phyloP scores from a whole-genome alignment of 2,797 vertebrate genomes.

The Myiotriccus ornatus region DNA sequence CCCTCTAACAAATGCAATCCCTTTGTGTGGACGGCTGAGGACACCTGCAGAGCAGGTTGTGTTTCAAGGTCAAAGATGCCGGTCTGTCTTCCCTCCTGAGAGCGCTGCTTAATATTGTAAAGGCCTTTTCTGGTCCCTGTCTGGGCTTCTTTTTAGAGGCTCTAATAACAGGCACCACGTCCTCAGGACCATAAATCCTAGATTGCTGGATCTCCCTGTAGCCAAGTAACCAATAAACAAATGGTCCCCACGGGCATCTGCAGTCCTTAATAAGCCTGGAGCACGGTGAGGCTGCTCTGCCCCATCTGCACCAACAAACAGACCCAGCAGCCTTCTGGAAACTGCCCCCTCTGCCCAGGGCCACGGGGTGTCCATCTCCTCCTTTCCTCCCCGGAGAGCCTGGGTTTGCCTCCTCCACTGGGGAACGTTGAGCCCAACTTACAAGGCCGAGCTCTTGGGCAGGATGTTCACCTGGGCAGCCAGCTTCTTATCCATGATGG shows the following conservation, averaged over 20 bases:
- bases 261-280: background rate
- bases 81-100: background rate
- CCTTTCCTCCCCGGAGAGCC: background rate
- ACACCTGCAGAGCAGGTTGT: background rate
- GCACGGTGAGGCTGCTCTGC: background rate
- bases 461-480: slow-evolving; percentile 86
- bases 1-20: background rate
- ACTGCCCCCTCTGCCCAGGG: background rate
- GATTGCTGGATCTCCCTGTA: background rate
- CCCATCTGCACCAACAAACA: background rate
- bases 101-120: background rate
- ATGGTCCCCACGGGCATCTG: background rate
- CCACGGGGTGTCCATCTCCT: background rate
- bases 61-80: background rate
- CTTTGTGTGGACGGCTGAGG: background rate
- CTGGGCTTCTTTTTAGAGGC: background rate
- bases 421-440: slow-evolving; percentile 63
- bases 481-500: slow-evolving; percentile 85
- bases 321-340: background rate
- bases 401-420: rapidly evolving
- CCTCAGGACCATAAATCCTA: background rate
- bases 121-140: background rate
- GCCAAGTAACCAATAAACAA: background rate
- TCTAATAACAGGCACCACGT: background rate
- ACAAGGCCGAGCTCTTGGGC: slow-evolving; percentile 82